Base-by-base conservation (phyloP, 2,888 invertebrate species). In the Invenusta paracnida region DNA sequence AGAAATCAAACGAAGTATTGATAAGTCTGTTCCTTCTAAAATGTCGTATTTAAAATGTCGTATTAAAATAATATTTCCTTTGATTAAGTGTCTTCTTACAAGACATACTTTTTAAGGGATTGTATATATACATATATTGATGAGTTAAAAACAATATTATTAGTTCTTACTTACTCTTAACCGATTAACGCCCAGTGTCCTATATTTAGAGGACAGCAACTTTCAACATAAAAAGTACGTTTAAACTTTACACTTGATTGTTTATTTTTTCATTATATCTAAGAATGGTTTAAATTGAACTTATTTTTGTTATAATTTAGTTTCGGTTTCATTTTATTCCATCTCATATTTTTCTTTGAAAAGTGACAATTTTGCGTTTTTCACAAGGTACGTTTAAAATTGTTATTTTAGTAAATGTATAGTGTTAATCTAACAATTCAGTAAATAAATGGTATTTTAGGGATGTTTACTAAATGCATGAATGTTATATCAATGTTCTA, bases 131-230 rank as follows among this genome's bases (percentile, higher is more conserved):
- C n/a, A n/a, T n/a, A n/a, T n/a, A n/a, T n/a, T n/a, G n/a, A n/a
- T n/a, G n/a, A n/a, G n/a, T n/a, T n/a, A n/a, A n/a, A n/a, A n/a
- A n/a, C n/a, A n/a, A n/a, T n/a, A n/a, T n/a, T n/a, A n/a, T n/a
- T n/a, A n/a, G n/a, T n/a, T n/a, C n/a, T n/a, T n/a, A n/a, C n/a
- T n/a, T 48, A 48, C 48, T 11, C 5, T 73, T 73, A 73, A 73
- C 73, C 73, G 73, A 73, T 73, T 73, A 73, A 73, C 73, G 73
- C 73, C 73, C 73, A 73, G 73, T 73, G 25, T 73, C 73, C 73
- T 73, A 73, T 48, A n/a, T 73, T 73, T n/a, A 73, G 25, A 73
- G 73, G 73, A 73, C 73, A 73, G 27, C 73, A 73, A 73, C 73
- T 73, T 73, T 73, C 73, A 73, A 73, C 73, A 73, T 73, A 73